A percentile compares a stretch with the other conserved stretches of the same genome.
These are phyloP conservation scores for Teleogryllus occipitalis DNA, from an alignment of 1,140 invertebrate genomes.

Conservation along the genomic window DNA sequence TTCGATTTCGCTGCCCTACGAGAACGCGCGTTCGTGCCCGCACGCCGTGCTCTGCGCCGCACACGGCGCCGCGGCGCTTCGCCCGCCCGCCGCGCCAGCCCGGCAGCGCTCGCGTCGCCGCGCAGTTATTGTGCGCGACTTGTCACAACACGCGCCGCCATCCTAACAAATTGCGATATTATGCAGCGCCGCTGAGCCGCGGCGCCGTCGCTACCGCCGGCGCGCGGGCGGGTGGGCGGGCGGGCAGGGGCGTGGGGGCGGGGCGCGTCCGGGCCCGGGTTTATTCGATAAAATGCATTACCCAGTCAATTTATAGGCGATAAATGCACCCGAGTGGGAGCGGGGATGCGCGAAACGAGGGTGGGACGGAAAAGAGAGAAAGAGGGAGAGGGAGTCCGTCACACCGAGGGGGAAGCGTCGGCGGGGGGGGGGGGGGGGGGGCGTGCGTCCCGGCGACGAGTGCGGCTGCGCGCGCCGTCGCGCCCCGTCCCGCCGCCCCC, in stretches of 20 bases:
- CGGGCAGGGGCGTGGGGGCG: no score
- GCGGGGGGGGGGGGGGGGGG: not conserved
- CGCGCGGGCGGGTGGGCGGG: no score
- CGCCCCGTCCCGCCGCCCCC: no score
- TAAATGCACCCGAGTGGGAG: conserved; percentile 18
- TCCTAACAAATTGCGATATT: conserved; percentile 22
- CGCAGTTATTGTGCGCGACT: not conserved
- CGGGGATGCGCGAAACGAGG: not conserved
- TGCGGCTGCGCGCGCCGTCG: no score
- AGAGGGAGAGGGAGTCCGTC: not conserved
- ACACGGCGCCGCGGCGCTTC: not conserved
- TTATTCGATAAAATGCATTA: conserved; percentile 24
- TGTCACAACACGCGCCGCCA: conserved; percentile 7
- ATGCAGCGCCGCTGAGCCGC: conserved; percentile 15
- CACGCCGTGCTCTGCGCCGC: no score
- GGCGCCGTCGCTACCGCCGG: no score
- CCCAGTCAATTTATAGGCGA: conserved; percentile 22
- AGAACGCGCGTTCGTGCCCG: no score
- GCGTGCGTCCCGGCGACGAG: no score
- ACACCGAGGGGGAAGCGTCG: not conserved
- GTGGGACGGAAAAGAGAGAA: not conserved
- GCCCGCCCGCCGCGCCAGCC: no score
- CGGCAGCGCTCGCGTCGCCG: not conserved
- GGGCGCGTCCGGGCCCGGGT: conserved; percentile 10
- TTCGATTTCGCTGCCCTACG: no score